Evolutionary conservation across 2,888 invertebrate genomes (phyloP), one percentile per base, ranked within the genome.

Genomic region (Balanococcus diminutus): DNA sequence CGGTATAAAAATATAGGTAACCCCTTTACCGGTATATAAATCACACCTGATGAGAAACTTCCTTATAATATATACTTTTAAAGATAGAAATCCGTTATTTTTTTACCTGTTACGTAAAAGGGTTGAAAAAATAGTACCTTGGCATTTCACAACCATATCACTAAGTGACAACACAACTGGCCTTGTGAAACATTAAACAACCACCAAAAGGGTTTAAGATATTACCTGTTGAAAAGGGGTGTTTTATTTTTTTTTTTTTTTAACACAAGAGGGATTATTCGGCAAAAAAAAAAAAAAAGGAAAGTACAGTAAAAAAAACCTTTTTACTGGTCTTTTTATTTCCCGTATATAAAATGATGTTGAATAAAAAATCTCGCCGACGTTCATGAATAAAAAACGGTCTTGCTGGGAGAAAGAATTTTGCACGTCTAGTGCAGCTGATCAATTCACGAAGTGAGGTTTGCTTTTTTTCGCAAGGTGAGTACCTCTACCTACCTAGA

Each of bases 211-310:
- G 84, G 32, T 56, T 67, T 84, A 67, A 84, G 67, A 67, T 84
- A 84, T 84, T 84, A 84, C 84, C 84, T 84, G 84, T 84, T 84
- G 84, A 84, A 84, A 84, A 84, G 72, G 84, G 72, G 84, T 84
- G 84, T 32, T 72, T 84, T 84, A 84, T 84, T 84, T 84, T 72
- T 84, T 84, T 82, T 51, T 28, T 79, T 79, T 79, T 31, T 16
- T 11, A 19, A 19, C 75, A 19, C 56, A 56, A 56, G 28, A 79
- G 75, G 75, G 75, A 79, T 79, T 79, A 79, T 79, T 36, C 22
- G 36, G 36, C 28, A 19, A 79, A 79, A 36, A 36, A 67, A 67
- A 67, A 61, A 61, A 19, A 61, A 67, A n/a, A 79, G 36, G 67
- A 67, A 67, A 67, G 67, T 16, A 36, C 36, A 14, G 67, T 3